These are phyloP conservation scores for Meriones unguiculatus DNA, from an alignment of 2,113 vertebrate species.

Conservation along the genomic window DNA sequence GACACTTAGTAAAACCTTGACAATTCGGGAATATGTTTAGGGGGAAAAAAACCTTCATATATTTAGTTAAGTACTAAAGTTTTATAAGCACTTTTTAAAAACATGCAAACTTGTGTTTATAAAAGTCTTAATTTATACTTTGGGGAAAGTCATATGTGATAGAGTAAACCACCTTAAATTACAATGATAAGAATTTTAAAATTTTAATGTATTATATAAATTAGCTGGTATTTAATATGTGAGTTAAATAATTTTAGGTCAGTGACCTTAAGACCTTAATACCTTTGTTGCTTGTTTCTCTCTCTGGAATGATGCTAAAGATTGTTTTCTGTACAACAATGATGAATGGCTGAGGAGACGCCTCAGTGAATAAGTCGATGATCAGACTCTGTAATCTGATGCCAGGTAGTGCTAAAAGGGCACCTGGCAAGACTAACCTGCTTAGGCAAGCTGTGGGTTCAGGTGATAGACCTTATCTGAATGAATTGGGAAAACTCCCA, in stretches of 20 bases:
- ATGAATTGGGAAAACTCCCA: neutral
- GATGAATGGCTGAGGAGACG: neutral
- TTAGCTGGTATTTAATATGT: neutral
- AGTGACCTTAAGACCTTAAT: neutral
- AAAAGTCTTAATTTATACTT: slow-evolving; percentile 27
- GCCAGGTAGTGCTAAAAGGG: neutral
- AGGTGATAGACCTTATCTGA: neutral
- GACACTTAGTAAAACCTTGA: neutral
- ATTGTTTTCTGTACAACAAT: neutral
- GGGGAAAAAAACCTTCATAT: neutral
- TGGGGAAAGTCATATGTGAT: neutral
- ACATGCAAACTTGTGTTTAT: neutral
- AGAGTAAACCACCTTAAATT: slow-evolving; percentile 41
- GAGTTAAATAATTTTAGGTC: slow-evolving; percentile 43
- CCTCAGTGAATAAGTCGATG: neutral
- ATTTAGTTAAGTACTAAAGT: neutral
- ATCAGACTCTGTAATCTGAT: neutral
- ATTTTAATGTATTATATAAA: slow-evolving; percentile 34
- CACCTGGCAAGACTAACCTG: neutral
- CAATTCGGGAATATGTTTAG: neutral
- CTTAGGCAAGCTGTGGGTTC: neutral
- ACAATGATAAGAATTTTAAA: neutral
- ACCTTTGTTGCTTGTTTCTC: neutral
- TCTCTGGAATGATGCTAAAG: slow-evolving; percentile 8
- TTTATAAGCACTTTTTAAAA: slow-evolving; percentile 19